Conservation (phyloP, 2,113 vertebrate genomes). For the Sebastes fasciatus region DNA sequence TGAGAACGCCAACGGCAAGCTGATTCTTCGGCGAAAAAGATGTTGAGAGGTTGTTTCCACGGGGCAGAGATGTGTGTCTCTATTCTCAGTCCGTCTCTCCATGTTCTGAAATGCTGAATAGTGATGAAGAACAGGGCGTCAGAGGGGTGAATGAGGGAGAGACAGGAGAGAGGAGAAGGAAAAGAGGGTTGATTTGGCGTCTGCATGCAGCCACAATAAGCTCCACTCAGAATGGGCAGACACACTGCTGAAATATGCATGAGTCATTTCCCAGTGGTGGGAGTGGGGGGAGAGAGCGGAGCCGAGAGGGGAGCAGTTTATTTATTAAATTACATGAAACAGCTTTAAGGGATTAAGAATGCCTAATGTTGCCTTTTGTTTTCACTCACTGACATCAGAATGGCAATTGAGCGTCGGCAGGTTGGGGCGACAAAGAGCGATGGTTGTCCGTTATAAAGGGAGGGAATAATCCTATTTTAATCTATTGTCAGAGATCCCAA, state of each 20-base stretch:
- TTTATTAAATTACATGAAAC: slow-evolving; percentile 80
- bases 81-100: background rate
- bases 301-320: slow-evolving; percentile 56
- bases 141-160: slow-evolving; percentile 40
- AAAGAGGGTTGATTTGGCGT: slow-evolving; percentile 68
- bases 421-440: slow-evolving; percentile 39
- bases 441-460: slow-evolving; percentile 49
- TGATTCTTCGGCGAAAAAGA: slow-evolving; percentile 7
- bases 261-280: slow-evolving; percentile 73
- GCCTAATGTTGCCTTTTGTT: slow-evolving; percentile 73
- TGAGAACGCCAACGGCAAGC: slow-evolving; percentile 17
- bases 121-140: slow-evolving; percentile 41
- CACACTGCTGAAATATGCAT: slow-evolving; percentile 81
- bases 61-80: slow-evolving; percentile 27
- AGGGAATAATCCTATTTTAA: slow-evolving; percentile 63
- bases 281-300: slow-evolving; percentile 8
- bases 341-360: slow-evolving; percentile 76
- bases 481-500: slow-evolving; percentile 60
- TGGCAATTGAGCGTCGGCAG: slow-evolving; percentile 43
- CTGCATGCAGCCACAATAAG: slow-evolving; percentile 74
- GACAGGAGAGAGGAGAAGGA: slow-evolving; percentile 40
- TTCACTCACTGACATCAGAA: slow-evolving; percentile 55
- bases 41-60: slow-evolving; percentile 28
- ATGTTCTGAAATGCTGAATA: slow-evolving; percentile 48
- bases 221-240: slow-evolving; percentile 73